Conservation (phyloP, 2,113 vertebrate genomes). For the Melanotaenia duboulayi region DNA sequence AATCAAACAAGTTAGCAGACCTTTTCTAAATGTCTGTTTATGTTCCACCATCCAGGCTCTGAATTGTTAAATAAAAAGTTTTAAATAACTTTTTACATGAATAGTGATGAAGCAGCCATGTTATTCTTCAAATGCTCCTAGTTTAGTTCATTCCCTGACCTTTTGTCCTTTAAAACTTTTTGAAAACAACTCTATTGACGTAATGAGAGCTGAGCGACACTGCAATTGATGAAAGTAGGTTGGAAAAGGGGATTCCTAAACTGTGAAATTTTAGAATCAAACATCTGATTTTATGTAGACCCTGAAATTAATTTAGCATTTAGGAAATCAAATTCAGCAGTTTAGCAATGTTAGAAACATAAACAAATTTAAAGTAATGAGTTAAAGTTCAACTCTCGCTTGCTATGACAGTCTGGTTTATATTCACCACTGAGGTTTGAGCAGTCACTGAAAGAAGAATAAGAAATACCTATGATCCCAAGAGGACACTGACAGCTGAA, state of each 20-base stretch:
- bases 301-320: too few relatives aligned
- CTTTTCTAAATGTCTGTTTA: too few relatives aligned
- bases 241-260: not conserved
- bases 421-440: not conserved
- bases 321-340: too few relatives aligned
- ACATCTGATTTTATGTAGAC: not conserved
- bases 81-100: too few relatives aligned
- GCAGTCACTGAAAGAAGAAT: not conserved
- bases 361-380: not conserved
- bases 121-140: not conserved
- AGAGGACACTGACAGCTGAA: slow-evolving; percentile 82
- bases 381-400: not conserved
- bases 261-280: not conserved
- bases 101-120: not conserved
- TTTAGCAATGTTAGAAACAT: not conserved
- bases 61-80: too few relatives aligned
- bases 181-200: not conserved
- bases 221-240: not conserved
- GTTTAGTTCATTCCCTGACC: not conserved
- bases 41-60: too few relatives aligned
- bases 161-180: not conserved
- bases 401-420: not conserved
- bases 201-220: not conserved
- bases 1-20: too few relatives aligned
- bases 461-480: slow-evolving; percentile 82